Evolutionary conservation across 2,113 vertebrate species (phyloP).

Genomic region (Pteronura brasiliensis): DNA sequence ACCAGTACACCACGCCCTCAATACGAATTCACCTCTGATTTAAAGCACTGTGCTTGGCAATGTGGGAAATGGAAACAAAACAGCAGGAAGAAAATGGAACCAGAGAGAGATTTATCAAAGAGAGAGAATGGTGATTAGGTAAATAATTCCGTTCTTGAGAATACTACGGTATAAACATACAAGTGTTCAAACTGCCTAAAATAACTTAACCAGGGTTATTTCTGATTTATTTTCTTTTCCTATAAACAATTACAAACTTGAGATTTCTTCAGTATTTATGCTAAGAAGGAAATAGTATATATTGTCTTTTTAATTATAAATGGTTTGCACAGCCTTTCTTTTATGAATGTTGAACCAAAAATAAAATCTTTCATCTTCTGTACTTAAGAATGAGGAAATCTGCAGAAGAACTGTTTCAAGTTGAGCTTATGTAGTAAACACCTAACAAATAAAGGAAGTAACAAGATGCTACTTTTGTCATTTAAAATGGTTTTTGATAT

Average conservation of each 20-base stretch:
- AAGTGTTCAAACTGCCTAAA: constrained; percentile 4
- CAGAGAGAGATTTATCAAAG: neutral
- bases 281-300: neutral
- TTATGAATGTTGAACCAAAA: neutral
- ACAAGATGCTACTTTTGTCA: neutral
- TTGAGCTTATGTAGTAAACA: neutral
- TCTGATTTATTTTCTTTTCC: neutral
- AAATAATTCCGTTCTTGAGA: constrained; percentile 8
- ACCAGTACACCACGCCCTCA: neutral
- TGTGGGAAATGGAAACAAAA: neutral
- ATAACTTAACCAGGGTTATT: neutral
- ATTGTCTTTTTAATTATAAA: neutral
- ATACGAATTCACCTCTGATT: neutral
- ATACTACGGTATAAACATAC: neutral
- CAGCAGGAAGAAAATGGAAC: neutral
- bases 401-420: neutral
- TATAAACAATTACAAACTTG: neutral
- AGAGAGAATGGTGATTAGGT: neutral
- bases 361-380: neutral
- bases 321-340: neutral
- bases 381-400: neutral
- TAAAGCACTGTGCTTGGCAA: neutral
- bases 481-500: neutral
- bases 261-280: neutral
- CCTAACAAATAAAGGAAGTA: neutral